These are phyloP conservation scores for Pristis pectinata DNA, from an alignment of 2,797 vertebrate species.

Conservation along the genomic window DNA sequence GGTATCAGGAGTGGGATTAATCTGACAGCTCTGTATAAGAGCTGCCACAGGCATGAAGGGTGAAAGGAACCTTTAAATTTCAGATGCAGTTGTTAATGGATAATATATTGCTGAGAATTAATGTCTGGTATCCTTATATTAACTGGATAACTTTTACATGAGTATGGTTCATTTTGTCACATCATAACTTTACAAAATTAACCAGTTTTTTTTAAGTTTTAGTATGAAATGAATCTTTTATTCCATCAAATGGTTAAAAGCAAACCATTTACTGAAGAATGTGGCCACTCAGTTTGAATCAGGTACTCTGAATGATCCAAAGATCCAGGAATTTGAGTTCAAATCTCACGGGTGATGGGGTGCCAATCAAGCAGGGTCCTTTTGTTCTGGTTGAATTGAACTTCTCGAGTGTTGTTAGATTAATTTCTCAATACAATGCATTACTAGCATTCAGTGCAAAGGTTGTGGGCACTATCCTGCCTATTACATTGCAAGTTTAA, in stretches of 20 bases:
- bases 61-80: background rate
- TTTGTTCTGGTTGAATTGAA: too few species aligned
- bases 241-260: background rate
- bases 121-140: background rate
- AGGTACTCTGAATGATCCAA: background rate
- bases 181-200: background rate
- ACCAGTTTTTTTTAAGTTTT: background rate
- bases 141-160: background rate
- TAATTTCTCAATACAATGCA: background rate
- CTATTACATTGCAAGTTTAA: background rate
- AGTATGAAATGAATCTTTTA: background rate
- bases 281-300: background rate
- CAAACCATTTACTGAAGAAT: background rate
- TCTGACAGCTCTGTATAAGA: background rate
- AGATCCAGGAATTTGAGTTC: background rate
- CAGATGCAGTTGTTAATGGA: too few species aligned
- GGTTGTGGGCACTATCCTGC: background rate
- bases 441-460: background rate
- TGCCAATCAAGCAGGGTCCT: too few species aligned
- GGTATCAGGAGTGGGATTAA: background rate
- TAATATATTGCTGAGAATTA: background rate
- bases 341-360: too few species aligned
- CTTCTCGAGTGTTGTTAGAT: background rate
- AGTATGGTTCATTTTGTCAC: background rate
- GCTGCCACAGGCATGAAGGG: background rate